phyloP scores from a whole-genome alignment of 2,797 vertebrate genomes.

The Gorsachius magnificus region DNA sequence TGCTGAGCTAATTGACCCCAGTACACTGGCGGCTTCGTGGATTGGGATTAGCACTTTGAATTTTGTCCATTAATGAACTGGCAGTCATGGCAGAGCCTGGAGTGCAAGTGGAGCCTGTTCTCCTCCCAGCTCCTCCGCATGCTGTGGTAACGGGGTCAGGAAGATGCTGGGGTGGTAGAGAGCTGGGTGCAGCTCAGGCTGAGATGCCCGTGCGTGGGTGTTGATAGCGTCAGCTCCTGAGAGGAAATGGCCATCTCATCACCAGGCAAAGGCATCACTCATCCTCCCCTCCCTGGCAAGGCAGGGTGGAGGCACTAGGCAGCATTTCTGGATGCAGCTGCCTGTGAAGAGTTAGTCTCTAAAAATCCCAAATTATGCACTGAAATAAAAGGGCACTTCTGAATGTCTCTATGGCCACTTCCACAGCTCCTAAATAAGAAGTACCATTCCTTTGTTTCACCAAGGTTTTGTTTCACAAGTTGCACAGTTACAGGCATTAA shows the following conservation, averaged over 20 bases:
- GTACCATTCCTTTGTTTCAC: not conserved
- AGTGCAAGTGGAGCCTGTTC: not conserved
- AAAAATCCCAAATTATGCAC: not conserved
- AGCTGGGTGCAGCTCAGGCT: not conserved
- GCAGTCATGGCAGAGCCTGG: not conserved
- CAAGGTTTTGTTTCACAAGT: not conserved
- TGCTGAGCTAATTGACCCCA: constrained; percentile 11
- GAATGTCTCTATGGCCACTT: rapidly evolving
- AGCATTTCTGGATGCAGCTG: not conserved
- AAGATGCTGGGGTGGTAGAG: not conserved
- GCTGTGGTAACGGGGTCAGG: not conserved
- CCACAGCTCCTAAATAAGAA: not conserved
- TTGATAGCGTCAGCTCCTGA: not conserved
- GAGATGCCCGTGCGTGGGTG: not conserved
- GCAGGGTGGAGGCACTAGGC: not conserved
- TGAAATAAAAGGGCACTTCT: not conserved
- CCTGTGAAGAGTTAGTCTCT: not conserved
- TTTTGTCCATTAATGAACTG: not conserved
- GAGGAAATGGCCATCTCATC: not conserved
- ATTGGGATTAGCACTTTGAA: not conserved
- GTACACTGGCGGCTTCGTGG: not conserved
- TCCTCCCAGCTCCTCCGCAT: not conserved
- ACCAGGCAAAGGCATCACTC: not conserved
- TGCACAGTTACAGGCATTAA: not conserved
- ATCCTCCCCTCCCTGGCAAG: not conserved